Evolutionary conservation across 2,797 vertebrate genomes (phyloP), one percentile per base, ranked within the genome.

Genomic region (Bryconaethiops microstoma): DNA sequence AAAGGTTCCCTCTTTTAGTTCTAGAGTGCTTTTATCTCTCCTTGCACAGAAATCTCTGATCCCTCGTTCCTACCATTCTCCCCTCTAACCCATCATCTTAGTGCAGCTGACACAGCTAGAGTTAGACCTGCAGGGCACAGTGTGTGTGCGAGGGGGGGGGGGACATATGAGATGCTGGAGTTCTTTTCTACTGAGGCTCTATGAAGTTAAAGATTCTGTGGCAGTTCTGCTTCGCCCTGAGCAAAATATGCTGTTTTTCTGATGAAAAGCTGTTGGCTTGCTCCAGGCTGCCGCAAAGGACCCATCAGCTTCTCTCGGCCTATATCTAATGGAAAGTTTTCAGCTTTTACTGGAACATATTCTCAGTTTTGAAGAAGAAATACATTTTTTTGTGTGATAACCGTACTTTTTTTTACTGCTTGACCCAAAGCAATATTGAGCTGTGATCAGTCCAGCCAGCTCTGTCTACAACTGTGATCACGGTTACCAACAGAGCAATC

Each of bases 51-150:
- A 73, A 77, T 84, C 74, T 42, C 63, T 50, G 19, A 74, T 77
- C 74, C 65, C 69, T 55, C 60, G 54, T 63, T 76, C 75, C 14
- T 35, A 59, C 40, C 42, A 73, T 72, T 68, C 70, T 68, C 59
- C 45, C 29, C 76, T 50, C 69, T 64, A 81, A 45, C 62, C 23
- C 72, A 78, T 78, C 79, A 81, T 69, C 80, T 80, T 39, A 54
- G 10, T 14, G 39, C 68, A 48, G 82, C 75, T 84, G 75, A 78
- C 75, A 67, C 82, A 83, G 81, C 81, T 69, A 21, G n/a, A 23
- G 67, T 10, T 62, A 10, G 17, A 60, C 65, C 82, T 76, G 67
- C 71, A 63, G 77, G 77, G 55, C 62, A 35, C 54, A n/a, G 23
- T 14, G 63, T 68, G 23, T 40, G 29, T 59, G 29, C 1, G 42